Evolutionary conservation across 2,113 vertebrate species (phyloP), one percentile per base, ranked within the genome.

Genomic region (Romanogobio albipinnatus): DNA sequence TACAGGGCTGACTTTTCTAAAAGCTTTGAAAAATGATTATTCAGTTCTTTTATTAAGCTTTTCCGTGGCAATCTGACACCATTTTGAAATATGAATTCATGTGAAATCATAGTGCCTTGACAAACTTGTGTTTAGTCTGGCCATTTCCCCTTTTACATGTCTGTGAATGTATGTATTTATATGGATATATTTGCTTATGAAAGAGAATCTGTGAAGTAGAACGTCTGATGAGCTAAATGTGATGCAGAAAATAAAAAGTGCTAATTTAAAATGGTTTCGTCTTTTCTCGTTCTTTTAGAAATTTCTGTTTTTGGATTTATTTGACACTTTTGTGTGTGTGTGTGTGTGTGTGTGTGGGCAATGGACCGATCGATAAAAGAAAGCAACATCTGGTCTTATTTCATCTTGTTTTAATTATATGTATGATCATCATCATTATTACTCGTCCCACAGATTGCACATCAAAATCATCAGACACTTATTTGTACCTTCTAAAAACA

Each of bases 391-490:
- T 64, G 15, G 13, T 47, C 22, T 61, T 43, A 51, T 87, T 43
- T 29, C 76, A 68, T 79, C 66, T 39, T 87, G 87, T 88, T 88
- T 86, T 84, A 56, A 77, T 88, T 84, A 79, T 83, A 85, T 84
- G 49, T 86, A 85, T 88, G 81, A 56, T 71, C 73, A 73, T 84
- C 76, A 86, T 88, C 74, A 83, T 88, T 83, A 86, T 86, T 88
- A 90, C 82, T 90, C 82, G 81, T 86, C 89, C 87, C 87, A 91
- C 89, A 90, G 87, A 87, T 87, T 90, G 82, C 86, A 91, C 88
- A 92, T 89, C 78, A 90, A 90, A 88, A 83, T 90, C 88, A 89
- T 88, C 85, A 90, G 75, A 91, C 77, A 89, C 56, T 88, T 86
- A 85, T 88, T 77, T 76, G 82, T 29, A 79, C 66, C 75, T 88